A percentile compares a stretch with the other conserved stretches of the same genome.
Evolutionary conservation across 2,888 invertebrate genomes (phyloP).

Genomic region (Idaea aversata): DNA sequence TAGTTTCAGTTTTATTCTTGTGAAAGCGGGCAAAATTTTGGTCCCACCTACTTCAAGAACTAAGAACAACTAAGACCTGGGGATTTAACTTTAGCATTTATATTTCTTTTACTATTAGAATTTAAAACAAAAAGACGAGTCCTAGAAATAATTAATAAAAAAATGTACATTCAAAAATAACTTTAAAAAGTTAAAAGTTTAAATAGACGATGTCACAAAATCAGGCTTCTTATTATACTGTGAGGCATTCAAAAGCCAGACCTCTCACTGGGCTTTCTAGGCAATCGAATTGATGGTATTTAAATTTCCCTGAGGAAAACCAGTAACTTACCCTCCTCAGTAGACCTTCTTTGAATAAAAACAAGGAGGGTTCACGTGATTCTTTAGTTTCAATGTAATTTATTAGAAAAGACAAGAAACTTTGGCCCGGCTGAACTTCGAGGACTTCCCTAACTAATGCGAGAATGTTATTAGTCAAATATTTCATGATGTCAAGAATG

Average conservation of each 20-base stretch:
- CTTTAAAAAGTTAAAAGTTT: not conserved
- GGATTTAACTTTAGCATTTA: too few species aligned
- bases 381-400: not conserved
- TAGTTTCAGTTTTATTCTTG: too few species aligned
- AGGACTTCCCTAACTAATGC: not conserved
- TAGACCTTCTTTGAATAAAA: constrained; percentile 2
- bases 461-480: too few species aligned
- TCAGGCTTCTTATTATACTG: not conserved
- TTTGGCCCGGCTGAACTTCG: not conserved
- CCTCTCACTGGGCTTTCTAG: constrained; percentile 3
- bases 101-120: too few species aligned
- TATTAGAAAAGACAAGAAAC: not conserved
- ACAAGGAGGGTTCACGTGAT: not conserved
- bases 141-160: too few species aligned
- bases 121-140: too few species aligned
- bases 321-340: constrained; percentile 1
- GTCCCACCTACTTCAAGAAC: too few species aligned
- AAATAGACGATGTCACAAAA: not conserved
- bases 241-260: not conserved
- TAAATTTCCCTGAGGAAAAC: constrained; percentile 40
- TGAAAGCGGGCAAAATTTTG: too few species aligned
- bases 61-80: too few species aligned
- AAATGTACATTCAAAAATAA: too few species aligned
- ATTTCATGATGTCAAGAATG: too few species aligned
- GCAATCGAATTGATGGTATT: constrained; percentile 42